These are phyloP conservation scores for Maniola hyperantus DNA, from an alignment of 2,888 invertebrate species.

Conservation along the genomic window DNA sequence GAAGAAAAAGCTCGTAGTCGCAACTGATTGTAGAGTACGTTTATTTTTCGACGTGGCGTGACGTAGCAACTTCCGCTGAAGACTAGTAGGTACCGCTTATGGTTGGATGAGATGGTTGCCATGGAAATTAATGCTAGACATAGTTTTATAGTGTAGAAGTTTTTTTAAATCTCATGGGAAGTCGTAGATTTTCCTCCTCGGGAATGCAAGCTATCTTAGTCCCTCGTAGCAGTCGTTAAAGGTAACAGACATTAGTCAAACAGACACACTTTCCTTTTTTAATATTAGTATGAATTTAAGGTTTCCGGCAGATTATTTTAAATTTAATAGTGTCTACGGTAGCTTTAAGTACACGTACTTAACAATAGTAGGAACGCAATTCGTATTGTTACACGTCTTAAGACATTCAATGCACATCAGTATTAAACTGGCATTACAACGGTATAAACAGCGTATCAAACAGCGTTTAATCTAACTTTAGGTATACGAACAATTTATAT, in stretches of 20 bases:
- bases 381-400: neutral
- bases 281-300: too few relatives aligned
- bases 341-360: too few relatives aligned
- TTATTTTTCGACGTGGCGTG: constrained; percentile 12
- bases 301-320: too few relatives aligned
- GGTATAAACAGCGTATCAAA: constrained; percentile 12
- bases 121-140: neutral
- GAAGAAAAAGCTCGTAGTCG: constrained; percentile 7
- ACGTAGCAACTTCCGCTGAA: constrained; percentile 7
- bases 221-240: too few relatives aligned
- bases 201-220: neutral
- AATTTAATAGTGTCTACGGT: too few relatives aligned
- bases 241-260: too few relatives aligned
- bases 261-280: too few relatives aligned
- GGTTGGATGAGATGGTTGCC: neutral
- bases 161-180: too few relatives aligned
- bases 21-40: constrained; percentile 11
- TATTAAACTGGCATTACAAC: constrained; percentile 2
- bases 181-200: too few relatives aligned
- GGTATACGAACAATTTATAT: constrained; percentile 63
- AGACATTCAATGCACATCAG: neutral
- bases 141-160: neutral
- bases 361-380: too few relatives aligned
- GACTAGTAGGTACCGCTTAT: neutral
- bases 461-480: constrained; percentile 7